Percentiles rank a stretch among this genome's conserved stretches.
These are phyloP conservation scores for Prionailurus bengalensis DNA, from an alignment of 2,113 vertebrate genomes.

Conservation along the genomic window DNA sequence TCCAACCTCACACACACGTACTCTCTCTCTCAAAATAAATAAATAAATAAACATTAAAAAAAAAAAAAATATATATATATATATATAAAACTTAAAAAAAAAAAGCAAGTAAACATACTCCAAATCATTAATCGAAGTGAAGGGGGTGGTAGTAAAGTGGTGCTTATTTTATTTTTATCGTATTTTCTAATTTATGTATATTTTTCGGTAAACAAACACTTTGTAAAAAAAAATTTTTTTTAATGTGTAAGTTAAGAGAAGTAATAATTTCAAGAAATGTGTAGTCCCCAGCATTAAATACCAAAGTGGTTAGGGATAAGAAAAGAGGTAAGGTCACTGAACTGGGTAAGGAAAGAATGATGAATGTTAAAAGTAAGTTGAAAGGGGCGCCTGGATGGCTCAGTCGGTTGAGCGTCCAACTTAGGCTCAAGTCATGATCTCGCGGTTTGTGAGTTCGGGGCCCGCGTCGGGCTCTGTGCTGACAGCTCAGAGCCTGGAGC, in stretches of 20 bases:
- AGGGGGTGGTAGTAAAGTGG: background rate
- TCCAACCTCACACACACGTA: no score
- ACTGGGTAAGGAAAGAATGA: background rate
- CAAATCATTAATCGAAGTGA: background rate
- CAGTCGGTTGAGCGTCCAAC: no score
- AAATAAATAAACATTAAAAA: no score
- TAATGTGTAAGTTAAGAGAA: background rate
- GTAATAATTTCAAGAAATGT: constrained; percentile 40
- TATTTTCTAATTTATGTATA: background rate
- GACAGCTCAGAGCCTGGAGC: no score
- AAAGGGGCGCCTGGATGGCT: background rate
- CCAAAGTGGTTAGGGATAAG: background rate
- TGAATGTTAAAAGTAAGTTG: background rate
- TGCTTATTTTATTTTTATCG: constrained; percentile 9
- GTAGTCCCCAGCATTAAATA: background rate
- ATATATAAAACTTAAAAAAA: no score
- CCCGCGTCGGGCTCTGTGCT: no score
- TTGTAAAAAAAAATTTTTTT: background rate
- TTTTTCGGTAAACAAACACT: background rate
- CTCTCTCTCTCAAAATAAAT: no score
- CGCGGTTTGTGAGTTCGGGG: no score
- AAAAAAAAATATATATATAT: no score
- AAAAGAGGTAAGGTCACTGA: background rate
- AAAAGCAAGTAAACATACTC: background rate
- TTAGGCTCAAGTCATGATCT: no score